These are phyloP conservation scores for Intellagama lesueurii DNA, from an alignment of 2,797 vertebrate genomes.

Conservation along the genomic window DNA sequence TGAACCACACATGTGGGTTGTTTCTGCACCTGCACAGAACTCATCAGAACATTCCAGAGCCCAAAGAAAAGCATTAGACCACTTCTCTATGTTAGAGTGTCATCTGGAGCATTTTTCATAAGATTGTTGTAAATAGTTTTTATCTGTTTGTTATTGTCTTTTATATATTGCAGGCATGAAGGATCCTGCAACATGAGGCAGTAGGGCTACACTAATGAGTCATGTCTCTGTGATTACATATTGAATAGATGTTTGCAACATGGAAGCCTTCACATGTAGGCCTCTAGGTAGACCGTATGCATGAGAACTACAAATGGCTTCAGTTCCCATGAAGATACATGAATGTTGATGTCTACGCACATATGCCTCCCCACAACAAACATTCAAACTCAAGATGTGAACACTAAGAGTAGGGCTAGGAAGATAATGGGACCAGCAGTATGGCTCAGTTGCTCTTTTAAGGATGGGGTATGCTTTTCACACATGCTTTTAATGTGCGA, in stretches of 20 bases:
- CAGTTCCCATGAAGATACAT: too few relatives aligned
- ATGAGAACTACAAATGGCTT: background rate
- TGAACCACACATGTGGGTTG: too few relatives aligned
- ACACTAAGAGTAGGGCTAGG: background rate
- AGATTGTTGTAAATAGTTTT: too few relatives aligned
- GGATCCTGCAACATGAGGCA: background rate
- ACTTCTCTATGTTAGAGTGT: too few relatives aligned
- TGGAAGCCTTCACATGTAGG: background rate
- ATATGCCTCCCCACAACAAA: background rate
- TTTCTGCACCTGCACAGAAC: too few relatives aligned
- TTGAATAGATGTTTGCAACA: background rate
- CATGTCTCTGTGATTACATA: background rate
- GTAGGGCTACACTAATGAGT: background rate
- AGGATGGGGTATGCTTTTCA: background rate
- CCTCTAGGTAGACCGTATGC: background rate
- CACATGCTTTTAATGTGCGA: background rate
- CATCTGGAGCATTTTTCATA: too few relatives aligned
- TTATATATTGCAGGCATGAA: background rate
- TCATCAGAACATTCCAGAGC: too few relatives aligned
- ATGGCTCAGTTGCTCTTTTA: background rate
- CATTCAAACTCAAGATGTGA: background rate
- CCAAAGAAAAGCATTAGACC: too few relatives aligned
- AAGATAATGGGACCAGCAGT: background rate
- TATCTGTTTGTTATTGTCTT: too few relatives aligned
- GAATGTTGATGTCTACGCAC: background rate